Conservation (phyloP, 2,113 vertebrate genomes). For the Callithrix jacchus region DNA sequence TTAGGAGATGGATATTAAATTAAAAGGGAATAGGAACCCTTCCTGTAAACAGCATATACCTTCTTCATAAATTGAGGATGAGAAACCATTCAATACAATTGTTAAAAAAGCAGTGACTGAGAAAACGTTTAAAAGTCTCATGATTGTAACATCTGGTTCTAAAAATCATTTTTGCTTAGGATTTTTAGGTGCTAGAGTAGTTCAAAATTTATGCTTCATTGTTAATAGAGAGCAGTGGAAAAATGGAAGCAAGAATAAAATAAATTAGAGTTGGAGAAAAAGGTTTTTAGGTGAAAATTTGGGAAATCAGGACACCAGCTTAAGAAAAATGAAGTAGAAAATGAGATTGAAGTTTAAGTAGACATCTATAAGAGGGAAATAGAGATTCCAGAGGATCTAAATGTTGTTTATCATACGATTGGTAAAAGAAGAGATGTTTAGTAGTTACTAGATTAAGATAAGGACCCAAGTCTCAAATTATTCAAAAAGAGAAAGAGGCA, state of each 20-base stretch:
- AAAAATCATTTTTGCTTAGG: background rate
- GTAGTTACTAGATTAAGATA: background rate
- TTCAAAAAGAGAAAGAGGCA: background rate
- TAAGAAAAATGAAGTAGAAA: background rate
- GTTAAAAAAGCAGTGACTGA: background rate
- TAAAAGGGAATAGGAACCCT: background rate
- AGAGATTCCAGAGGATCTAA: background rate
- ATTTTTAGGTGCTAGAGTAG: background rate
- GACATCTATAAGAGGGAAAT: background rate
- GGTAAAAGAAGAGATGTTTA: background rate
- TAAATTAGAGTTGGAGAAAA: background rate
- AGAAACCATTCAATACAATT: background rate
- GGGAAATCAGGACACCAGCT: background rate
- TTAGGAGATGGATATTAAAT: background rate
- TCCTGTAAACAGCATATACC: background rate
- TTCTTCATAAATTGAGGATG: background rate
- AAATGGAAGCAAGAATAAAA: background rate
- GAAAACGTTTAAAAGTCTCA: background rate
- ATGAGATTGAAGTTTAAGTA: background rate
- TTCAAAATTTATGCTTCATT: background rate
- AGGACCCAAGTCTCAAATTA: background rate
- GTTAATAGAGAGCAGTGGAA: conserved; percentile 3
- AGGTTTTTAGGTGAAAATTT: background rate
- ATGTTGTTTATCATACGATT: background rate
- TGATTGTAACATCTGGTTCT: background rate